Evolutionary conservation across 2,113 vertebrate genomes (phyloP).

Genomic region (Silurus meridionalis): DNA sequence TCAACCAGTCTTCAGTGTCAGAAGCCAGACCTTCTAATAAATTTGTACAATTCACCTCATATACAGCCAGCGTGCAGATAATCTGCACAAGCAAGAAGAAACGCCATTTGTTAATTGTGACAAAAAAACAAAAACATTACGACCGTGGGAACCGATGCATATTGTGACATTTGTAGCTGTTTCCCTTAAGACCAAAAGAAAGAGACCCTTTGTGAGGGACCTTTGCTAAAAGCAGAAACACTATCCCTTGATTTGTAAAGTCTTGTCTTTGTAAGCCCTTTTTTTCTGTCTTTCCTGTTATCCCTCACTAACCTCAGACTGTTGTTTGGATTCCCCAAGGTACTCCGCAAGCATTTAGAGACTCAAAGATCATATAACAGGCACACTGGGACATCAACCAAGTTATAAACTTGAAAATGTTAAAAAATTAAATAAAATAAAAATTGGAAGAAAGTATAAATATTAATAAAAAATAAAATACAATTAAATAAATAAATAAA

Average conservation of each 20-base stretch:
- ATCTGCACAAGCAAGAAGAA: conserved; percentile 53
- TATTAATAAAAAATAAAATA: background rate
- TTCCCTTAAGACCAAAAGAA: conserved; percentile 29
- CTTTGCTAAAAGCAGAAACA: conserved; percentile 53
- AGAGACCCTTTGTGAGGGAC: conserved; percentile 36
- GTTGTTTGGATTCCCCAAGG: conserved; percentile 39
- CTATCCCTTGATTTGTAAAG: conserved; percentile 46
- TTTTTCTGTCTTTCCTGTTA: conserved; percentile 38
- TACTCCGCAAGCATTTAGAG: background rate
- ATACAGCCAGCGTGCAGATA: conserved; percentile 45
- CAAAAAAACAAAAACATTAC: too few species aligned
- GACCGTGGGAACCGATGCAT: conserved; percentile 8
- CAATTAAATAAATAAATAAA: background rate
- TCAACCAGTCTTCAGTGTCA: conserved; percentile 31
- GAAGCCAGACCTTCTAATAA: conserved; percentile 33
- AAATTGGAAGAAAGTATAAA: background rate
- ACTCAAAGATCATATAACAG: background rate
- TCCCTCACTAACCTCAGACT: conserved; percentile 47
- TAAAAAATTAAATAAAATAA: background rate
- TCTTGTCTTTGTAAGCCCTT: conserved; percentile 36
- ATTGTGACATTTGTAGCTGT: conserved; percentile 11
- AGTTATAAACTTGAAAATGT: background rate
- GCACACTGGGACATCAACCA: background rate
- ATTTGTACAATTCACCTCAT: conserved; percentile 45
- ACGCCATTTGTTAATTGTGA: background rate